Evolutionary conservation across 2,888 invertebrate species (phyloP).

Genomic region (Deilephila elpenor): DNA sequence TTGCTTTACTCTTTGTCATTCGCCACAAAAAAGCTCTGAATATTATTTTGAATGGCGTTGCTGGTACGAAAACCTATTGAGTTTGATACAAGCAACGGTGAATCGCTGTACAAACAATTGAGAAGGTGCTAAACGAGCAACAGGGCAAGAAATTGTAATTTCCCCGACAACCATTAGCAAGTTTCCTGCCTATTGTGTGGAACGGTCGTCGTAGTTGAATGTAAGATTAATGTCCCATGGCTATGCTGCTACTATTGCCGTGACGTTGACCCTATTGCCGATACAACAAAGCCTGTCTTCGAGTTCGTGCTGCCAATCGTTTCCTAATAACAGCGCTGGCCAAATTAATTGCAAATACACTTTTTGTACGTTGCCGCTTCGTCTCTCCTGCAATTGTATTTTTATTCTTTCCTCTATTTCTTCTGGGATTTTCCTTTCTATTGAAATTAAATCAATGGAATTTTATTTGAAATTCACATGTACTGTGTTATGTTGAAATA

Average conservation of each 20-base stretch:
- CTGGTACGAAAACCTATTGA: slow-evolving; percentile 47
- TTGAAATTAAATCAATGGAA: neutral
- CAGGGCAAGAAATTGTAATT: slow-evolving; percentile 72
- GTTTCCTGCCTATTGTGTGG: slow-evolving; percentile 68
- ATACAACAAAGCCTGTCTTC: slow-evolving; percentile 60
- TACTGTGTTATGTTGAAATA: too few relatives aligned
- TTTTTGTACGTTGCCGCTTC: slow-evolving; percentile 7
- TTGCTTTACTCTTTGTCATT: slow-evolving; percentile 31
- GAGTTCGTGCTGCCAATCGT: slow-evolving; percentile 51
- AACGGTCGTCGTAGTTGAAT: slow-evolving; percentile 68
- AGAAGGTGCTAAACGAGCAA: slow-evolving; percentile 53
- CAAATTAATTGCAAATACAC: slow-evolving; percentile 22
- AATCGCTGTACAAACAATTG: slow-evolving; percentile 42
- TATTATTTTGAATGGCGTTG: slow-evolving; percentile 39
- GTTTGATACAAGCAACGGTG: slow-evolving; percentile 46
- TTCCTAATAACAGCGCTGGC: slow-evolving; percentile 52
- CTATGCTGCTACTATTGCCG: slow-evolving; percentile 56
- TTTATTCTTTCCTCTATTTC: neutral
- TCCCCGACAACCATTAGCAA: slow-evolving; percentile 71
- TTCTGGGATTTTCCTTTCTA: neutral
- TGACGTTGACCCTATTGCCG: slow-evolving; percentile 63
- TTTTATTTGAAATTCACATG: too few relatives aligned
- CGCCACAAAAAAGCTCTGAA: slow-evolving; percentile 40
- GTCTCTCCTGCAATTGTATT: neutral
- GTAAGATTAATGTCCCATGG: slow-evolving; percentile 74